A percentile compares a stretch with the other conserved stretches of the same genome.
These are phyloP conservation scores for Saxicola maurus DNA, from an alignment of 2,797 vertebrate genomes.

Conservation along the genomic window DNA sequence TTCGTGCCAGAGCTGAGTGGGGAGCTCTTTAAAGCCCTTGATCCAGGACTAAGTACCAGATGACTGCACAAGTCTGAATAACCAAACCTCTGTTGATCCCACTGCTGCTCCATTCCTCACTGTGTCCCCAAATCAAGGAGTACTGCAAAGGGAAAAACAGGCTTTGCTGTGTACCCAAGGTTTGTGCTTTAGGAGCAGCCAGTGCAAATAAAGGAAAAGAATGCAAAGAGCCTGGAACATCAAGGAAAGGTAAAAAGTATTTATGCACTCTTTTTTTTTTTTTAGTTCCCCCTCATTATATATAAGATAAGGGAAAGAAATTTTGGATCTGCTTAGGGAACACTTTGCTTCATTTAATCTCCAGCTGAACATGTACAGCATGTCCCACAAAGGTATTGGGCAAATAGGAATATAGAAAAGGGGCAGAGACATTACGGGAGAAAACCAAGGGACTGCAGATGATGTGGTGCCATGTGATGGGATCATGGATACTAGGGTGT, in stretches of 20 bases:
- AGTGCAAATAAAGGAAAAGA: background rate
- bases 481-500: background rate
- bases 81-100: background rate
- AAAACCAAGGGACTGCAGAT: background rate
- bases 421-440: background rate
- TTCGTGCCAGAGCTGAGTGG: background rate
- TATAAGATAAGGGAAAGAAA: background rate
- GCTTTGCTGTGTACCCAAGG: background rate
- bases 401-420: background rate
- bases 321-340: background rate
- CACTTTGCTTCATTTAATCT: background rate
- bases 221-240: background rate
- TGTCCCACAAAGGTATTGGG: background rate
- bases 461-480: background rate
- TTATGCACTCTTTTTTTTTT: background rate
- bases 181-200: background rate
- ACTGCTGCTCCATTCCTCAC: background rate
- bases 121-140: background rate
- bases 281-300: background rate
- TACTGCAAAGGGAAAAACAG: background rate
- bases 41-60: background rate
- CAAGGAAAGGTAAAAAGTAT: background rate
- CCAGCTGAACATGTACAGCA: background rate
- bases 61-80: background rate
- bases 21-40: background rate